Evolutionary conservation across 2,888 invertebrate genomes (phyloP).

Genomic region (Masnerella sp.): DNA sequence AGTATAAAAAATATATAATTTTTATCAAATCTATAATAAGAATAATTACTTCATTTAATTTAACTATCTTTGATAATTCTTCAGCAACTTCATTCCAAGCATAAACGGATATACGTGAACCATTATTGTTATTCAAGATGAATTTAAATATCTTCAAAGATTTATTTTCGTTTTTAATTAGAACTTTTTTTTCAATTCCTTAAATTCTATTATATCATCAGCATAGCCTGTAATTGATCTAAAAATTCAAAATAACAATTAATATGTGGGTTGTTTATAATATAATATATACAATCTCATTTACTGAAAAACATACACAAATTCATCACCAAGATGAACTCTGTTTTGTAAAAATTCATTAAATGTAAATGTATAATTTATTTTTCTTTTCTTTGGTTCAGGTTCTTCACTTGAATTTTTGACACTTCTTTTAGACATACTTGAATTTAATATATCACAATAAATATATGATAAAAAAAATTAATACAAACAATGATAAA

Average conservation of each 20-base stretch:
- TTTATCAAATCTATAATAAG: no score
- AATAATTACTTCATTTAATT: slow-evolving; percentile 5
- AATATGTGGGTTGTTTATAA: background rate
- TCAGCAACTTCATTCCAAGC: slow-evolving; percentile 3
- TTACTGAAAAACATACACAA: background rate
- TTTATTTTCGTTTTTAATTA: background rate
- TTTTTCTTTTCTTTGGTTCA: background rate
- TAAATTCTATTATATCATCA: background rate
- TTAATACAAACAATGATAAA: no score
- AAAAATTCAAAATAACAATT: background rate
- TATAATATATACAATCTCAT: background rate
- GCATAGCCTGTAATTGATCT: slow-evolving; percentile 4
- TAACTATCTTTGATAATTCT: background rate
- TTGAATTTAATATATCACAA: no score
- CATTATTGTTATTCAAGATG: slow-evolving; percentile 5
- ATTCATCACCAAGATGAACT: background rate
- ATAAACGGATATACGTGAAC: background rate
- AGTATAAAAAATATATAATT: no score
- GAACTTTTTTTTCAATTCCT: slow-evolving; percentile 2
- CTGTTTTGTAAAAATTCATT: background rate
- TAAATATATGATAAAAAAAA: no score
- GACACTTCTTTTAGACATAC: no score
- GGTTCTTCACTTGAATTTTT: background rate
- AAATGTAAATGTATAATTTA: background rate
- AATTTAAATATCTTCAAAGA: slow-evolving; percentile 4